phyloP scores from a whole-genome alignment of 2,113 vertebrate species.

The Pipa parva region DNA sequence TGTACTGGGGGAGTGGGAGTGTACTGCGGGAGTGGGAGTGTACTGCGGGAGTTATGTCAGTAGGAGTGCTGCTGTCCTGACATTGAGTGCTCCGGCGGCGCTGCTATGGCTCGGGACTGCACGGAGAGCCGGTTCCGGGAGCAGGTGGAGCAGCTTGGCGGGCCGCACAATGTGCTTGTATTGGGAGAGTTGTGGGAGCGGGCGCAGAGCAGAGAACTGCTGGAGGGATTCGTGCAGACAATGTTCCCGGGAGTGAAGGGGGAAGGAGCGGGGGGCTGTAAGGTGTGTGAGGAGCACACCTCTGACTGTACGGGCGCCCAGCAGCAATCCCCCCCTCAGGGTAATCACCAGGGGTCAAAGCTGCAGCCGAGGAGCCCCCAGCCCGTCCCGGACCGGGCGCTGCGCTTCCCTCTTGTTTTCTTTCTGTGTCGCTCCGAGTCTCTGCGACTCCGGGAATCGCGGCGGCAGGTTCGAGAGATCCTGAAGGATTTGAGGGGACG shows the following conservation, averaged over 20 bases:
- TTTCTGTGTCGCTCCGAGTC: constrained; percentile 37
- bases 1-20: not conserved
- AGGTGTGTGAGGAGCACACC: not conserved
- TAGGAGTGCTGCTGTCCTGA: no score
- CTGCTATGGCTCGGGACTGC: constrained; percentile 3
- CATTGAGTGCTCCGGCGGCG: not conserved
- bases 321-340: no score
- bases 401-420: constrained; percentile 23
- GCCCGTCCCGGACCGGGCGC: not conserved
- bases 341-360: not conserved
- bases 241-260: constrained; percentile 7
- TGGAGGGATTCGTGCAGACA: not conserved
- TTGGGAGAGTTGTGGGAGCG: constrained; percentile 23
- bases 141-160: constrained; percentile 4
- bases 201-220: constrained; percentile 18
- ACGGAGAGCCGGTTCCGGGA: constrained; percentile 12
- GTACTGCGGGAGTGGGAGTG: not conserved
- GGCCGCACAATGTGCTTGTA: constrained; percentile 1
- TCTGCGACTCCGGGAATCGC: not conserved
- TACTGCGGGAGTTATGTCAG: no score
- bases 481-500: constrained; percentile 30
- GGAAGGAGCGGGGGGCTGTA: not conserved
- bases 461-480: constrained; percentile 24
- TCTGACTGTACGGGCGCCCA: not conserved
- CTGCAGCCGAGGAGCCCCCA: not conserved